These are phyloP conservation scores for Turdus rufiventris DNA, from an alignment of 2,113 vertebrate genomes.

Conservation along the genomic window DNA sequence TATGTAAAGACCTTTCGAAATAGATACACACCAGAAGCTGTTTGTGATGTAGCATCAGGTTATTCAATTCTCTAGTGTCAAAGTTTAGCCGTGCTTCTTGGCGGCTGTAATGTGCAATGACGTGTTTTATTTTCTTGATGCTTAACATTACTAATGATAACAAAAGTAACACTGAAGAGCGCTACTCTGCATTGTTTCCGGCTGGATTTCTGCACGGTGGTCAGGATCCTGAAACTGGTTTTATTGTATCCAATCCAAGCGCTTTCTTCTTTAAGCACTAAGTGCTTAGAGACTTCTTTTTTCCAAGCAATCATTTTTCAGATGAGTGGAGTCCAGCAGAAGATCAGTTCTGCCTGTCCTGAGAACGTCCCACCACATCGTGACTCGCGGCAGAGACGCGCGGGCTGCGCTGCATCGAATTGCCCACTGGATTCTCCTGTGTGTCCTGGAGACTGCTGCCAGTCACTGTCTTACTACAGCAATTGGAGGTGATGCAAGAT, in stretches of 20 bases:
- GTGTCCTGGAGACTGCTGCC: conserved; percentile 59
- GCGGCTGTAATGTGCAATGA: conserved; percentile 81
- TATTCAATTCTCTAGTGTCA: conserved; percentile 75
- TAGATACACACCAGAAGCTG: conserved; percentile 68
- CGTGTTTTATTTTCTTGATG: conserved; percentile 75
- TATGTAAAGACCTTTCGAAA: conserved; percentile 67
- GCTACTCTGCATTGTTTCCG: conserved; percentile 67
- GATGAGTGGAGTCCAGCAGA: conserved; percentile 62
- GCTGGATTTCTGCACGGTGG: conserved; percentile 50
- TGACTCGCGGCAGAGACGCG: conserved; percentile 17
- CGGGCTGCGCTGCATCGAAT: conserved; percentile 37
- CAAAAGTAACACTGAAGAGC: conserved; percentile 72
- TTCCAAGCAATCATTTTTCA: conserved; percentile 64
- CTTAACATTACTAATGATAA: conserved; percentile 79
- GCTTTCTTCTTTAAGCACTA: conserved; percentile 54
- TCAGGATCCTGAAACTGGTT: conserved; percentile 63
- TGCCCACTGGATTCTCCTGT: conserved; percentile 60
- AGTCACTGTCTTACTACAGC: conserved; percentile 65
- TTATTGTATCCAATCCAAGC: conserved; percentile 57
- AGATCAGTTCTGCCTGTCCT: conserved; percentile 51
- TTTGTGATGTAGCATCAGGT: conserved; percentile 77
- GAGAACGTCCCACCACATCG: neutral
- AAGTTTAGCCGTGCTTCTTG: conserved; percentile 69
- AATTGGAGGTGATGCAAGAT: conserved; percentile 66
- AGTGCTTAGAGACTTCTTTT: conserved; percentile 66